Conservation (phyloP, 2,888 invertebrate species). For the Kryphioiulus occultus region DNA sequence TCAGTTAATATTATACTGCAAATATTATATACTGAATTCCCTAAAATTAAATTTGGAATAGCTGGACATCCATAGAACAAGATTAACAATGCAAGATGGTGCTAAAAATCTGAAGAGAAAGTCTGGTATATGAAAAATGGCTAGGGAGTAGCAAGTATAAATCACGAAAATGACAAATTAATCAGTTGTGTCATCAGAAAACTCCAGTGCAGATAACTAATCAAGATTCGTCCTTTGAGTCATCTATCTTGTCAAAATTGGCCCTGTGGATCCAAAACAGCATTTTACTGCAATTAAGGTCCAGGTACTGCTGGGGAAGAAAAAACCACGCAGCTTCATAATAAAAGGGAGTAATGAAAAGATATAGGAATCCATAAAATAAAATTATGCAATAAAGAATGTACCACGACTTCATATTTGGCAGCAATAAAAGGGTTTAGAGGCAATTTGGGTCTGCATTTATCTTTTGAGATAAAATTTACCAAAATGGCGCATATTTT, state of each 20-base stretch:
- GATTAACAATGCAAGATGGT: no score
- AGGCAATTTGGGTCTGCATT: background rate
- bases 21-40: no score
- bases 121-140: no score
- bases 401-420: slow-evolving; percentile 5
- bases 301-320: background rate
- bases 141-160: no score
- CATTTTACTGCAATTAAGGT: background rate
- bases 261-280: background rate
- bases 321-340: background rate
- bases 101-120: no score
- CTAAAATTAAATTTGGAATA: no score
- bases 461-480: background rate
- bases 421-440: slow-evolving; percentile 5
- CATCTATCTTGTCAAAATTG: background rate
- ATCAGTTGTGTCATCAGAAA: no score
- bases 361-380: background rate
- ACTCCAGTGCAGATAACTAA: no score
- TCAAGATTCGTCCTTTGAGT: background rate
- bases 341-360: background rate
- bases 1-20: no score
- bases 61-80: no score
- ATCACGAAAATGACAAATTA: no score
- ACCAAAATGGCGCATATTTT: background rate
- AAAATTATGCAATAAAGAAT: background rate